Evolutionary conservation across 1,140 invertebrate genomes (phyloP), one percentile per base, ranked within the genome.

Genomic region (Cyclina sinensis): DNA sequence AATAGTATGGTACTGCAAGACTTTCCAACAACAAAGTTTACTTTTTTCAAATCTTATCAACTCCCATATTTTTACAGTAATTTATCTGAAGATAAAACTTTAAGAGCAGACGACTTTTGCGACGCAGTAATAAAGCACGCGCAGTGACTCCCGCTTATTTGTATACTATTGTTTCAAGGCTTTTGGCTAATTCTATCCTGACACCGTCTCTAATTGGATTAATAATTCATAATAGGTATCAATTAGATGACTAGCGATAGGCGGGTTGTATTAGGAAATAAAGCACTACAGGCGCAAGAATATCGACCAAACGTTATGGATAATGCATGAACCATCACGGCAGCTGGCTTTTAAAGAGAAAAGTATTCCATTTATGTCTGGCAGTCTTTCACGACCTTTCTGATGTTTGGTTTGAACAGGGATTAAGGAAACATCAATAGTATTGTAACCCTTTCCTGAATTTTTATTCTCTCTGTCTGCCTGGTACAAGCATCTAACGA

Each of bases 201-300:
- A 54, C 51, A 54, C 3, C 3, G 51, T n/a, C 9, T 9, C 18
- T 62, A 62, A 62, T 62, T 62, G 57, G 24, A 62, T 62, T 27
- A 62, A 62, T 62, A 62, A 62, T 62, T 62, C 57, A 62, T 62
- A 62, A 27, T 62, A 27, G 57, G 57, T 62, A 62, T 62, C 27
- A 62, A 62, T 62, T 62, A 62, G 57, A 24, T 27, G n/a, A 11
- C n/a, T 18, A 62, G 24, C 9, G 21, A 11, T 62, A 62, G 21
- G 14, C 57, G 24, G 7, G n/a, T 24, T 27, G 3, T n/a, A 3
- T n/a, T 7, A 27, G 57, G 9, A 62, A 62, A n/a, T 62, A 62
- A 62, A 4, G 57, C 57, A n/a, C 57, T 24, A 7, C 9, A 11
- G 57, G 57, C 24, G 24, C n/a, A 11, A 27, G 27, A 27, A 24